phyloP scores from a whole-genome alignment of 2,888 invertebrate species.

The Lycocerus yunnanus region DNA sequence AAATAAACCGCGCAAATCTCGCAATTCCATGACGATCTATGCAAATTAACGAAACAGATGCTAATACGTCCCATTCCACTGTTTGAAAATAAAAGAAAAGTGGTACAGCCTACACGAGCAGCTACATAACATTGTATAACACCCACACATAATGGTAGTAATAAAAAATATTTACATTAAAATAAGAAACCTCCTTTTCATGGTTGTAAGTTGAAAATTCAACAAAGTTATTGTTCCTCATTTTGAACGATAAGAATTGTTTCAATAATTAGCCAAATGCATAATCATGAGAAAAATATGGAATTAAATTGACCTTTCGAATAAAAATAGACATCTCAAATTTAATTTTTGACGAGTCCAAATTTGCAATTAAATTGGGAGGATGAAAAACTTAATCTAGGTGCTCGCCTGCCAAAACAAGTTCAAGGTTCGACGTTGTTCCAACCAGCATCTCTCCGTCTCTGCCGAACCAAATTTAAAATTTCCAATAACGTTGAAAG shows the following conservation, averaged over 20 bases:
- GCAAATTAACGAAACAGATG: neutral
- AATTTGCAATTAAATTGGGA: neutral
- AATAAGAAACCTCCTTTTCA: neutral
- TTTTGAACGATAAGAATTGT: neutral
- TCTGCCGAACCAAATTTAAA: neutral
- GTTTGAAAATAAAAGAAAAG: neutral
- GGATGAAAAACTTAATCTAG: neutral
- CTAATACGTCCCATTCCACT: neutral
- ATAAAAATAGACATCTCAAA: neutral
- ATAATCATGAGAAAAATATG: neutral
- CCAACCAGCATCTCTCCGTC: neutral
- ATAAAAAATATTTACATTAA: constrained; percentile 2
- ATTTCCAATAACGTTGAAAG: neutral
- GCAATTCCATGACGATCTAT: neutral
- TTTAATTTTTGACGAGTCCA: neutral
- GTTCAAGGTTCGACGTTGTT: neutral
- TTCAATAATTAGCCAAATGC: neutral
- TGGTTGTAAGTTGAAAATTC: neutral
- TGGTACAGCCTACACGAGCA: neutral
- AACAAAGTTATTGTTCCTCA: neutral
- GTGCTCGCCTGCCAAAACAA: neutral
- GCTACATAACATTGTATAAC: neutral
- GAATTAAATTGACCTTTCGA: neutral
- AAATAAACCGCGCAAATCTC: neutral
- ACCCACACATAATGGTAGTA: constrained; percentile 10